phyloP scores from a whole-genome alignment of 2,888 invertebrate genomes.

The Penaeus monodon region DNA sequence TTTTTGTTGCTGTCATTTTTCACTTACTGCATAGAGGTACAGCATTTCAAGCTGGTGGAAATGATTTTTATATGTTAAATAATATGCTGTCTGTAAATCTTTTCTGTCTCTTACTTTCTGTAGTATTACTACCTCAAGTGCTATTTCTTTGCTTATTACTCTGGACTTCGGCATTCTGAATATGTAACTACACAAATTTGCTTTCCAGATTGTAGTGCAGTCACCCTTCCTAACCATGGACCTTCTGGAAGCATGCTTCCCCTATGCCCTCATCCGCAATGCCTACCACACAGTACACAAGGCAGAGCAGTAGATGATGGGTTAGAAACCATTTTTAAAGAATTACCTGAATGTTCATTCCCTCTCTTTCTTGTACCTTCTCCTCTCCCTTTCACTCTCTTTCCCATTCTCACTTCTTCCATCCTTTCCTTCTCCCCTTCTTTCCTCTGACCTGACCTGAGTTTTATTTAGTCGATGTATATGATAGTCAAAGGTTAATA shows the following conservation, averaged over 20 bases:
- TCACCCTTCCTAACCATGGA: conserved; percentile 99
- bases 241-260: conserved; percentile 97
- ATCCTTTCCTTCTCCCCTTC: too few species aligned
- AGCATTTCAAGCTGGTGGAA: not conserved
- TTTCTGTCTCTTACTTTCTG: not conserved
- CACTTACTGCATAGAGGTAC: not conserved
- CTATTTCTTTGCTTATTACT: not conserved
- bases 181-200: not conserved
- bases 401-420: too few species aligned
- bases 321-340: too few species aligned
- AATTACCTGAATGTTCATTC: too few species aligned
- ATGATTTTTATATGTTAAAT: not conserved
- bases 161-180: not conserved
- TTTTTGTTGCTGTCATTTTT: not conserved
- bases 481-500: too few species aligned
- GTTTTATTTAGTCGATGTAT: too few species aligned
- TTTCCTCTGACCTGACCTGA: too few species aligned
- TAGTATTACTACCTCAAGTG: not conserved
- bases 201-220: conserved; percentile 89
- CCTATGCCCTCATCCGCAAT: conserved; percentile 96
- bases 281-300: conserved; percentile 97
- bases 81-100: not conserved
- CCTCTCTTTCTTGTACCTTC: too few species aligned
- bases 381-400: too few species aligned
- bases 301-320: conserved; percentile 63